Evolutionary conservation across 2,113 vertebrate species (phyloP).

Genomic region (Uria lomvia): DNA sequence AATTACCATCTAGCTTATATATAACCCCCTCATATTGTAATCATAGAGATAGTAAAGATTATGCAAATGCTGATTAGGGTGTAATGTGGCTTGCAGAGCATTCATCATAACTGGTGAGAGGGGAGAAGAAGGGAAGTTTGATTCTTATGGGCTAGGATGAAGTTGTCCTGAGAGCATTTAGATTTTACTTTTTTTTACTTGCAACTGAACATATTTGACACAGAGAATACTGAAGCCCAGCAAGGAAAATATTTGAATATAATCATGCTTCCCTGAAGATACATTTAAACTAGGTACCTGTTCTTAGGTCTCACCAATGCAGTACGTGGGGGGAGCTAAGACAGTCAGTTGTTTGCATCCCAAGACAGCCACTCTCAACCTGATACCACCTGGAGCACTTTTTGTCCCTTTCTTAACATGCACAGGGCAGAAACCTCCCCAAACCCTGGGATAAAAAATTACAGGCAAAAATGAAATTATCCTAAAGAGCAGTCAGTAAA

Average conservation of each 20-base stretch:
- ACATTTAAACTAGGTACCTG: not conserved
- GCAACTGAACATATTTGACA: not conserved
- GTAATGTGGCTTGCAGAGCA: not conserved
- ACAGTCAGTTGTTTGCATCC: not conserved
- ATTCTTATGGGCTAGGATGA: not conserved
- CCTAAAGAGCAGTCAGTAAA: not conserved
- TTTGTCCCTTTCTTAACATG: not conserved
- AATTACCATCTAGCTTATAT: slow-evolving; percentile 55
- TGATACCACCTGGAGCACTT: not conserved
- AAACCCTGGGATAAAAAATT: not conserved
- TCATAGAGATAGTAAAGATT: slow-evolving; percentile 53
- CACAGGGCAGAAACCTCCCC: not conserved
- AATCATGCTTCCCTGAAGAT: not conserved
- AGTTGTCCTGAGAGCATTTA: not conserved
- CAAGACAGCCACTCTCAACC: not conserved
- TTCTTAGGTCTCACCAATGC: not conserved
- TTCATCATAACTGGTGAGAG: not conserved
- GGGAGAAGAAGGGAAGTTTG: not conserved
- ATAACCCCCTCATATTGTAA: slow-evolving; percentile 21
- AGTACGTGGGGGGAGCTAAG: not conserved
- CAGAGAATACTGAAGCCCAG: not conserved
- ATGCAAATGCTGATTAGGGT: slow-evolving; percentile 35
- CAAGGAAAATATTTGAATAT: not conserved
- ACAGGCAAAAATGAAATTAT: not conserved
- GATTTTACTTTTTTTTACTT: not conserved